Evolutionary conservation across 2,888 invertebrate species (phyloP), one percentile per base, ranked within the genome.

Genomic region (Eumacrocentrus americanus): DNA sequence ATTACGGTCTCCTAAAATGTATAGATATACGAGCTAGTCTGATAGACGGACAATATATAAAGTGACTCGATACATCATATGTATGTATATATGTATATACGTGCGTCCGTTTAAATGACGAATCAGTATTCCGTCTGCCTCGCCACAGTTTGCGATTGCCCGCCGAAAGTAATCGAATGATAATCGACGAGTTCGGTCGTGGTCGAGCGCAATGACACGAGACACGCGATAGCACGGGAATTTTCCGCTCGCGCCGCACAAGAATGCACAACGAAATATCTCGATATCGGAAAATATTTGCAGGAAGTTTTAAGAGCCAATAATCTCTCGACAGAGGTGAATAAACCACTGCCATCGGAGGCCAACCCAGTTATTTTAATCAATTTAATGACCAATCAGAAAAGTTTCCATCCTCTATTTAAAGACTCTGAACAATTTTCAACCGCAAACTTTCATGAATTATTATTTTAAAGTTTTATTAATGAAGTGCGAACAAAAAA

Each of bases 331-430:
- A 12, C 12, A 6, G 12, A 11, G 9, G 3, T 40, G 38, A 40
- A 40, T 14, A 1, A 40, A 16, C 12, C 16, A 40, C n/a, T n/a
- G n/a, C n/a, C n/a, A n/a, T n/a, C n/a, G n/a, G n/a, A n/a, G 16
- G 6, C 7, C 12, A 16, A 12, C 18, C 9, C 23, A 54, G 52
- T 60, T 47, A 47, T 54, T 60, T 35, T 53, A 60, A 60, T 54
- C 40, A 54, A 60, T 54, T 54, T 60, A 29, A 60, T 53, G 52
- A 53, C 52, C 37, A 59, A 53, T 53, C 37, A 37, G 22, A 52
- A 53, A 38, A 52, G 46, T 14, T 38, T 35, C 4, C 12, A 20
- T 35, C 20, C n/a, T n/a, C n/a, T 20, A 47, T 22, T 53, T 52
- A 35, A 5, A 9, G 14, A 7, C 7, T 16, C 14, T 16, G 7